These are phyloP conservation scores for Piprites chloris DNA, from an alignment of 2,113 vertebrate species.

Conservation along the genomic window DNA sequence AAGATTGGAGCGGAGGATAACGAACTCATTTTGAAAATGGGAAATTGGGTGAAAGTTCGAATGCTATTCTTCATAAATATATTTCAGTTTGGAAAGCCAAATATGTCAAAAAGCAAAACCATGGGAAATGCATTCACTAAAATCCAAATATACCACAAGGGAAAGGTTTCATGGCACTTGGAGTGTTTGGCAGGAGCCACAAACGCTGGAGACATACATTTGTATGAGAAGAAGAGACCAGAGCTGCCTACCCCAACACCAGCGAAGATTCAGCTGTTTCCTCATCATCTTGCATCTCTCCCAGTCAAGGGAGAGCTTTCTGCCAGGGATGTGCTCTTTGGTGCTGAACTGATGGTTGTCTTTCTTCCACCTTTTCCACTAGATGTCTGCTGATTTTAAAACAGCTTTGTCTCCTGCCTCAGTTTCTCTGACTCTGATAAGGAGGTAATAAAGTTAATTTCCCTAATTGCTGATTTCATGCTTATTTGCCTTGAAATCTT, in stretches of 20 bases:
- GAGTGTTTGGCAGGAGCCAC: background rate
- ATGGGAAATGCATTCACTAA: background rate
- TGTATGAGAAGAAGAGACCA: background rate
- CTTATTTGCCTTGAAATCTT: background rate
- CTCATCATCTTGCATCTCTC: background rate
- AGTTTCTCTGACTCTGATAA: background rate
- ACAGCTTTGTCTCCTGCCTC: background rate
- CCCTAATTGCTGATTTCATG: background rate
- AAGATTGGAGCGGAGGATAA: background rate
- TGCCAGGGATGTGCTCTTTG: background rate
- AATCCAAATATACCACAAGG: background rate
- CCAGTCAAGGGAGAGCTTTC: fast-evolving
- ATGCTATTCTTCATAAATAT: background rate
- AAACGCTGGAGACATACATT: background rate
- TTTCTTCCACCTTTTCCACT: background rate
- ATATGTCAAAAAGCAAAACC: background rate
- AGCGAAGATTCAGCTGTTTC: background rate
- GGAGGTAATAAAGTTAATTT: background rate
- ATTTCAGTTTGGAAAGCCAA: background rate
- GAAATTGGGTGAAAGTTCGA: background rate
- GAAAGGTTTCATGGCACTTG: background rate
- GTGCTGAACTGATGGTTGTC: background rate
- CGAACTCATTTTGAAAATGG: background rate
- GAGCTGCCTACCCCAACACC: fast-evolving
- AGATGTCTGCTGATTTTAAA: background rate